Evolutionary conservation across 2,888 invertebrate species (phyloP).

Genomic region (Branchinecta sandiegonensis): DNA sequence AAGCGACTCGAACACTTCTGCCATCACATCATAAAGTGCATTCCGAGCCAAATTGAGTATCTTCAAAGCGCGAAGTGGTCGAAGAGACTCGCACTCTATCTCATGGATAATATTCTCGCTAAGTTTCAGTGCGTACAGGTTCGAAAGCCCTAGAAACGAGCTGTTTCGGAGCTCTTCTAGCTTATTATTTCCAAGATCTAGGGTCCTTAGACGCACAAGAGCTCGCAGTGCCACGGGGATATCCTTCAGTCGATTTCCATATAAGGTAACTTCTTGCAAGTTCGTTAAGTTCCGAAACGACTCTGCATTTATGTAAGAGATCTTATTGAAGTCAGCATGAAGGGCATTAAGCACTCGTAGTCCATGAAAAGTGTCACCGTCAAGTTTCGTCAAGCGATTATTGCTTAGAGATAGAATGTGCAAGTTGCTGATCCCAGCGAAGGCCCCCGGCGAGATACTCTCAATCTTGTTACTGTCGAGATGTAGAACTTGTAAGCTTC

Average conservation of each 20-base stretch:
- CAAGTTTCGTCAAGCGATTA: slow-evolving; percentile 53
- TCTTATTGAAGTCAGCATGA: slow-evolving; percentile 56
- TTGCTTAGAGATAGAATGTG: slow-evolving; percentile 58
- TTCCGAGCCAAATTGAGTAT: slow-evolving; percentile 64
- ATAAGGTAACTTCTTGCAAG: slow-evolving; percentile 58
- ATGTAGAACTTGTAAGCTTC: slow-evolving; percentile 56
- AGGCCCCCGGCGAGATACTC: slow-evolving; percentile 53
- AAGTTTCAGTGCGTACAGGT: slow-evolving; percentile 57
- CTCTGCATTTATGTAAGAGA: slow-evolving; percentile 50
- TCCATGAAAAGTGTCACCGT: slow-evolving; percentile 54
- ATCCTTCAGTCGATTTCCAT: slow-evolving; percentile 53
- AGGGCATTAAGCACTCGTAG: slow-evolving; percentile 56
- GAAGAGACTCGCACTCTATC: slow-evolving; percentile 57
- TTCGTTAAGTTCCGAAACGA: slow-evolving; percentile 62
- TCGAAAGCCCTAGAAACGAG: slow-evolving; percentile 56
- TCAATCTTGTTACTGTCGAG: slow-evolving; percentile 55
- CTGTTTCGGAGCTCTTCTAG: slow-evolving; percentile 54
- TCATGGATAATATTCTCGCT: slow-evolving; percentile 64
- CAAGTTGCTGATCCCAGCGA: slow-evolving; percentile 56
- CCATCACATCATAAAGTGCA: slow-evolving; percentile 41
- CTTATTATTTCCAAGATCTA: slow-evolving; percentile 67
- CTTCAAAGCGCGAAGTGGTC: slow-evolving; percentile 52
- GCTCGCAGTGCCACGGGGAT: slow-evolving; percentile 53
- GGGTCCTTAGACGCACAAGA: slow-evolving; percentile 52
- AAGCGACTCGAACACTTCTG: slow-evolving; percentile 43